These are phyloP conservation scores for Cynopterus brachyotis DNA, from an alignment of 2,113 vertebrate species.

Conservation along the genomic window DNA sequence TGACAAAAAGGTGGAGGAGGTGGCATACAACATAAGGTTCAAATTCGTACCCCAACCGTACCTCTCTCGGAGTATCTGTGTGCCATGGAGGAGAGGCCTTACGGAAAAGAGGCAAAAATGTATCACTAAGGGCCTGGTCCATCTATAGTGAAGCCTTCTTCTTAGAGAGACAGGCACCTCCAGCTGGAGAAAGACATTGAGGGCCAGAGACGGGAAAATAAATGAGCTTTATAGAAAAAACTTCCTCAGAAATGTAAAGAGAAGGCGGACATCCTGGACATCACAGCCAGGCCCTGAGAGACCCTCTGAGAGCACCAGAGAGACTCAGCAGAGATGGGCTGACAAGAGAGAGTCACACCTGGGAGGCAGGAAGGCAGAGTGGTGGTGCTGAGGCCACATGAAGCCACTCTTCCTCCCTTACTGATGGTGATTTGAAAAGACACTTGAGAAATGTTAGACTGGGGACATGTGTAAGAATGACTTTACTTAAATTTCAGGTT, in stretches of 20 bases:
- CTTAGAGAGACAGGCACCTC: not conserved
- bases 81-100: not conserved
- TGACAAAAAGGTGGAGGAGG: not conserved
- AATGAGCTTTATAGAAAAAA: not conserved
- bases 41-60: not conserved
- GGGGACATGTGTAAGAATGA: not conserved
- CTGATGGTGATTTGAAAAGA: not conserved
- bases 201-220: not conserved
- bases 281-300: fast-evolving
- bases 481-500: not conserved
- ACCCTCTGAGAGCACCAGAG: not conserved
- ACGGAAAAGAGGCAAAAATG: no score
- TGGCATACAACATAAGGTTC: not conserved
- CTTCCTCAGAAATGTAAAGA: not conserved
- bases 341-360: not conserved
- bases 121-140: not conserved
- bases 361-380: not conserved
- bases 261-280: not conserved
- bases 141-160: no score
- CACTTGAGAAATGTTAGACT: not conserved
- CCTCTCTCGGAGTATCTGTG: not conserved
- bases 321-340: not conserved
- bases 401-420: fast-evolving
- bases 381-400: fast-evolving
- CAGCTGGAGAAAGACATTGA: not conserved